A percentile compares a stretch with the other conserved stretches of the same genome.
phyloP scores from a whole-genome alignment of 2,797 vertebrate species.

The Austrolebias charrua region DNA sequence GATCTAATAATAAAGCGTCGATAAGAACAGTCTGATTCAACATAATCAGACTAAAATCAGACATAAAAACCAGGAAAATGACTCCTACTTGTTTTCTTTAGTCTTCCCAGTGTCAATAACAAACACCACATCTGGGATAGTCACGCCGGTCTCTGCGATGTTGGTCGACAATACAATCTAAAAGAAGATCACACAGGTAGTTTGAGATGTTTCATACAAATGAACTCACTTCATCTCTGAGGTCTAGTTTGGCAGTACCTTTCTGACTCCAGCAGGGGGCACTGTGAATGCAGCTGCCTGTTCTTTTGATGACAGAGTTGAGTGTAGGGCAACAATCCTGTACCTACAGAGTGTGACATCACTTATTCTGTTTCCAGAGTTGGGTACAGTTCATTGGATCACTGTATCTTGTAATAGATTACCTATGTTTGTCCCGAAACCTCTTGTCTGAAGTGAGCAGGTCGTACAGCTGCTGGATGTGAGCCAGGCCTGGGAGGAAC shows the following conservation, averaged over 20 bases:
- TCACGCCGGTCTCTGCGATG: constrained; percentile 97
- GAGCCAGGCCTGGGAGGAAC: constrained; percentile 94
- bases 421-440: constrained; percentile 88
- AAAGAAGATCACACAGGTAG: constrained; percentile 22
- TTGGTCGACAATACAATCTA: constrained; percentile 99
- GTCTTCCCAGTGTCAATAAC: constrained; percentile 95
- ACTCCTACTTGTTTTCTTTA: constrained; percentile 93
- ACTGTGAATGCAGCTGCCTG: constrained; percentile 92
- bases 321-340: constrained; percentile 91
- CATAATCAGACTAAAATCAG: neutral
- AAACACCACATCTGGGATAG: constrained; percentile 97
- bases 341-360: constrained; percentile 76
- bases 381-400: neutral
- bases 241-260: constrained; percentile 78
- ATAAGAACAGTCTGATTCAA: neutral
- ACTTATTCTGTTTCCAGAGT: too few relatives aligned
- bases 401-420: neutral
- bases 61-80: neutral
- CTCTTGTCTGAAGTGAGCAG: constrained; percentile 88
- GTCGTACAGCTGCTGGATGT: constrained; percentile 94
- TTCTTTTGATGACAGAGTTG: constrained; percentile 93
- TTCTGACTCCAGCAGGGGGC: constrained; percentile 89
- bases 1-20: too few relatives aligned
- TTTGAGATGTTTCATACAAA: neutral
- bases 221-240: neutral